Percentiles rank a stretch among this genome's conserved stretches.
phyloP scores from a whole-genome alignment of 1,140 invertebrate species.

The Antheraea pernyi region DNA sequence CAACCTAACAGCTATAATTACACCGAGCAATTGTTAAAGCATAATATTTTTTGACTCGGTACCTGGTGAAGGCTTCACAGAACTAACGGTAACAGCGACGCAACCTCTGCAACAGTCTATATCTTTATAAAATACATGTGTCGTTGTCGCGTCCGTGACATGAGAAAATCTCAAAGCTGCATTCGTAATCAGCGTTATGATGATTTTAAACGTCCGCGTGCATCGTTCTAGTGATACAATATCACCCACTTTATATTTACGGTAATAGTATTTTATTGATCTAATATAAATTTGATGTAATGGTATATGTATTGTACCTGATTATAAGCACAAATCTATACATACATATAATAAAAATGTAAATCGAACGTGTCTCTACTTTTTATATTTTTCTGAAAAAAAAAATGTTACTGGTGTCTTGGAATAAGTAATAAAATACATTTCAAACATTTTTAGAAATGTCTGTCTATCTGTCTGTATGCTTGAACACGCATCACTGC shows the following conservation, averaged over 20 bases:
- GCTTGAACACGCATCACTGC: too few species aligned
- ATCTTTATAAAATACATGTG: constrained; percentile 19
- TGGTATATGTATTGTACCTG: too few species aligned
- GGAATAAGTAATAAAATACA: too few species aligned
- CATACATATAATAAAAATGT: too few species aligned
- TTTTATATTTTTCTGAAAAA: too few species aligned
- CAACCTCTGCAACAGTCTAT: background rate
- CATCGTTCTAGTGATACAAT: constrained; percentile 62
- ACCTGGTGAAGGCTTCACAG: background rate
- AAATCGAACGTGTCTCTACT: too few species aligned
- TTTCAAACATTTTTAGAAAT: too few species aligned
- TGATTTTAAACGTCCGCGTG: constrained; percentile 54
- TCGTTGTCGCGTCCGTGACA: constrained; percentile 37
- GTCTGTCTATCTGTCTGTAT: too few species aligned
- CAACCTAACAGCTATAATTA: background rate
- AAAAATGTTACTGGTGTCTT: too few species aligned
- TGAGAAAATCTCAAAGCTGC: constrained; percentile 46
- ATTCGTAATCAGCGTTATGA: constrained; percentile 45
- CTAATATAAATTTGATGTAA: background rate
- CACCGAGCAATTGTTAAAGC: background rate
- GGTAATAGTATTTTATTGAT: constrained; percentile 35
- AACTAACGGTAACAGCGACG: background rate
- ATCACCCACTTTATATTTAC: constrained; percentile 55
- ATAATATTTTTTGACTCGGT: background rate
- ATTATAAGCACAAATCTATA: too few species aligned